Evolutionary conservation across 2,888 invertebrate species (phyloP), one percentile per base, ranked within the genome.

Genomic region (Cantharis rufa): DNA sequence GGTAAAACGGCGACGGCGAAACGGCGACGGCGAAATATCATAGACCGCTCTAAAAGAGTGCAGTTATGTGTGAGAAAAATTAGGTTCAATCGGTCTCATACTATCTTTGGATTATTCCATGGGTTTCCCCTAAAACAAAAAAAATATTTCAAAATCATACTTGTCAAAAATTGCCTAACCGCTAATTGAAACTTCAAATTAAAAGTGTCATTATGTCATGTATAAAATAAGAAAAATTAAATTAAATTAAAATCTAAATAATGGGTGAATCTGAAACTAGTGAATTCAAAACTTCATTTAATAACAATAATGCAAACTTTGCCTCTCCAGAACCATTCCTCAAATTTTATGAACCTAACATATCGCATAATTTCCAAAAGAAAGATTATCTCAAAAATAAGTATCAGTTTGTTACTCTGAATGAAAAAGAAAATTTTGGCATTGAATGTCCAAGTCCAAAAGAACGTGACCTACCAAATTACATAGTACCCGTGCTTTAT

Each of bases 401-500:
- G 48, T 48, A 48, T n/a, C 7, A 48, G n/a, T 48, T 48, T 48
- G 48, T 48, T 48, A 48, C 48, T 48, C n/a, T n/a, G 9, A 48
- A 48, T n/a, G 48, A 48, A n/a, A 48, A 48, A 1, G 7, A 48
- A 32, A 32, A 32, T 5, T 5, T 32, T 48, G 9, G n/a, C n/a
- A 7, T 7, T 48, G n/a, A n/a, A 48, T 48, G 7, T 48, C n/a
- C 48, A 48, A 66, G 7, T 48, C n/a, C 48, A 48, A 66, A 66
- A 13, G 27, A 13, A n/a, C 7, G 10, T 63, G 61, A 61, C n/a
- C 66, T 74, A n/a, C 82, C 82, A 2, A 79, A 80, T 70, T 82
- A 82, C 64, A 80, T 82, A 10, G 81, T 82, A 1, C 82, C 82
- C 0, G 81, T 82, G n/a, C 75, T 82, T 10, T 82, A 82, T 32